phyloP scores from a whole-genome alignment of 2,797 vertebrate species.

The Urosaurus nigricauda region DNA sequence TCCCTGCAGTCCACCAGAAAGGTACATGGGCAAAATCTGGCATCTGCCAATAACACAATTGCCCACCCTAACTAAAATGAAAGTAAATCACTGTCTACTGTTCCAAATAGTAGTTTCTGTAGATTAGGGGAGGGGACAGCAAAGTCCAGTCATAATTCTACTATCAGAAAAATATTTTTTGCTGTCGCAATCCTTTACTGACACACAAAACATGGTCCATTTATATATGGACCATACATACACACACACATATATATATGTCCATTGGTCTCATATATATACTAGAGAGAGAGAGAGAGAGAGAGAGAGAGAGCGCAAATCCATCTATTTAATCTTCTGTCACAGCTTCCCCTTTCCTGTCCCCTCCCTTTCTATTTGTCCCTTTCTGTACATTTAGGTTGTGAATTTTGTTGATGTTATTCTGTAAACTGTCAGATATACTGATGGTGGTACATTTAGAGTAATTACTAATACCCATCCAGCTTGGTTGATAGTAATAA shows the following conservation, averaged over 20 bases:
- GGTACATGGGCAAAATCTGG: too few species aligned
- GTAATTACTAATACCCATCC: not conserved
- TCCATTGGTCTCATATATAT: too few species aligned
- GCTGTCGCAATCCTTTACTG: not conserved
- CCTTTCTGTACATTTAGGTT: not conserved
- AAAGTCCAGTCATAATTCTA: not conserved
- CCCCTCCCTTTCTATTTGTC: not conserved
- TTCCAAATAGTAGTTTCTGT: too few species aligned
- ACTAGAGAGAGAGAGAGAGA: too few species aligned
- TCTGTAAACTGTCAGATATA: not conserved
- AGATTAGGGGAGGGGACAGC: too few species aligned
- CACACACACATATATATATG: too few species aligned
- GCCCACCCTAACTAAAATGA: not conserved
- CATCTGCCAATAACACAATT: too few species aligned
- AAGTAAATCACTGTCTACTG: not conserved
- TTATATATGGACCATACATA: too few species aligned
- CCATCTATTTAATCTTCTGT: not conserved
- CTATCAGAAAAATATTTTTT: not conserved
- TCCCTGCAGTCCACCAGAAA: too few species aligned
- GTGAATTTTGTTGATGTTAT: not conserved
- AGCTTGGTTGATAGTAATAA: too few species aligned
- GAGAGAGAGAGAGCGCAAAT: too few species aligned
- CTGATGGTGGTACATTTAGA: not conserved
- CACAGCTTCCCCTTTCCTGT: not conserved
- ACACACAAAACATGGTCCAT: not conserved